Evolutionary conservation across 2,888 invertebrate genomes (phyloP).

Genomic region (Hirtodrosophila trivittata): DNA sequence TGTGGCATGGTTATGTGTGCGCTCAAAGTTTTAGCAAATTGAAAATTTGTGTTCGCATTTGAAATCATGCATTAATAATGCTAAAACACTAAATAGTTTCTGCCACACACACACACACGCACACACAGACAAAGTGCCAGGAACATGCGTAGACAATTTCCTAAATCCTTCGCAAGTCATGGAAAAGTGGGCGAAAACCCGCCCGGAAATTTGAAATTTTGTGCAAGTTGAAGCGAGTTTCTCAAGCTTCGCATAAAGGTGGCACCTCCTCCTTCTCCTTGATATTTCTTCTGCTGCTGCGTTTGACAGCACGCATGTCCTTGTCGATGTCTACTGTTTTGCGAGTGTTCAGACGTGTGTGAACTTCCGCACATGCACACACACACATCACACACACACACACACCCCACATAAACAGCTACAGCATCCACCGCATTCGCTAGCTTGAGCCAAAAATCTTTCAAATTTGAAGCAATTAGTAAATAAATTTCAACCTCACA

Average conservation of each 20-base stretch:
- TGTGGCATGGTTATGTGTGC: background rate
- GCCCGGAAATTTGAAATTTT: constrained; percentile 76
- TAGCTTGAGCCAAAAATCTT: constrained; percentile 36
- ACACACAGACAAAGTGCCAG: constrained; percentile 53
- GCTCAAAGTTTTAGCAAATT: constrained; percentile 54
- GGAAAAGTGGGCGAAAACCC: constrained; percentile 27
- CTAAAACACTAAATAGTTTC: constrained; percentile 67
- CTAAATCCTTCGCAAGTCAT: constrained; percentile 45
- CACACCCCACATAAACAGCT: constrained; percentile 1
- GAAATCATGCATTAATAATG: constrained; percentile 75
- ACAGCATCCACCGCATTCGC: constrained; percentile 5
- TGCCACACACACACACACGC: constrained; percentile 24
- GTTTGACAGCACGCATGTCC: constrained; percentile 65
- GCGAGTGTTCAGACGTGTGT: constrained; percentile 71
- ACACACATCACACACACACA: constrained; percentile 11
- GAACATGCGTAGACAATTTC: constrained; percentile 78
- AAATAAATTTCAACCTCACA: constrained; percentile 44
- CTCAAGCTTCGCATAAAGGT: constrained; percentile 8
- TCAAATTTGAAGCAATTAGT: constrained; percentile 63
- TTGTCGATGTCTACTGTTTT: constrained; percentile 27
- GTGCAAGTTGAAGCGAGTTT: constrained; percentile 47
- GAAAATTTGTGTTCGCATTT: constrained; percentile 67
- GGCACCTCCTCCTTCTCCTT: background rate
- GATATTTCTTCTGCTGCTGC: constrained; percentile 13
- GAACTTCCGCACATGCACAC: constrained; percentile 75